Evolutionary conservation across 2,888 invertebrate genomes (phyloP), one percentile per base, ranked within the genome.

Genomic region (Caenorhabditis sp.): DNA sequence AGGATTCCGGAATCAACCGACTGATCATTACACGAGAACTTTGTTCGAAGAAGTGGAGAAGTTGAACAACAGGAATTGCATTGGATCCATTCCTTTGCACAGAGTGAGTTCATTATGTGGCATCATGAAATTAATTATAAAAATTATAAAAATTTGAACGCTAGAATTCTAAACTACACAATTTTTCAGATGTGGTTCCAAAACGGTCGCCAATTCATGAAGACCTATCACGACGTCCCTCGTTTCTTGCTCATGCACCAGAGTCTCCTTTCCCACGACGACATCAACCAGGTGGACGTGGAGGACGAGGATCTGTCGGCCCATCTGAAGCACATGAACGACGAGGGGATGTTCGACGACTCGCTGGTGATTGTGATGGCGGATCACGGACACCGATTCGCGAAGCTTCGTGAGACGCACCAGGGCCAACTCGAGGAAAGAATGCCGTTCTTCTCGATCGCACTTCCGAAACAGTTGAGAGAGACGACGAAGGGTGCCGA

Each of bases 341-440:
- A 77, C 8, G 76, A 68, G 63, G 80, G 93, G 0, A 90, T 92
- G 39, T 90, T 95, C 17, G 93, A 95, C 77, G 93, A 94, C 83
- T 94, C 96, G 0, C 88, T 96, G 79, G 90, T 97, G 0, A 92
- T 96, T 62, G 89, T 96, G 2, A 95, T 96, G 95, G 94, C 95
- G 4, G 96, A 97, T 90, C 96, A 97, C 89, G 96, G 96, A 0
- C 93, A 94, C 73, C 93, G 95, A 88, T 95, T 94, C 90, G 93
- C 94, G 0, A 92, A 93, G 58, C 92, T 95, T 7, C 92, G 96
- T 0, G 92, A 93, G 84, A 95, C 95, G 0, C 91, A 94, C 6
- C 95, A 96, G 89, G 96, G 96, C 0, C 80, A 81, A 95, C 48
- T 81, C 15, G 83, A 81, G 50, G 79, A 81, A 48, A 92, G 96